Evolutionary conservation across 2,797 vertebrate species (phyloP).

Genomic region (Bryconaethiops microstoma): DNA sequence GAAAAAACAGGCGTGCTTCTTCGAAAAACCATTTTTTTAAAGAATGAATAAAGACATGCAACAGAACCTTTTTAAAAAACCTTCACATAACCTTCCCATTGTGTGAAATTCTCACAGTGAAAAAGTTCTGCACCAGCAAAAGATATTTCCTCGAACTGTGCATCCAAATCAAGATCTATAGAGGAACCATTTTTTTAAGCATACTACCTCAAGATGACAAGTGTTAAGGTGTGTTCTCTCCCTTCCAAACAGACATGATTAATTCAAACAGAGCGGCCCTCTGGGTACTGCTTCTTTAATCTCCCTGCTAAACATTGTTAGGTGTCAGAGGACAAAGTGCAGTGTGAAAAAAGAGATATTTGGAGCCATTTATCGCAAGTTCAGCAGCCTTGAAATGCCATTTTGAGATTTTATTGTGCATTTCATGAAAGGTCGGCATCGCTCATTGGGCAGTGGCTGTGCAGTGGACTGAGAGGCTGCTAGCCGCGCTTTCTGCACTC

Average conservation of each 20-base stretch:
- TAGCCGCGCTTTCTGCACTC: neutral
- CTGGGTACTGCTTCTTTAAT: slow-evolving; percentile 46
- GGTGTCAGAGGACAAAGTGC: slow-evolving; percentile 54
- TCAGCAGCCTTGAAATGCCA: slow-evolving; percentile 65
- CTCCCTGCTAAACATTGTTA: slow-evolving; percentile 53
- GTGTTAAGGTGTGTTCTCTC: slow-evolving; percentile 23
- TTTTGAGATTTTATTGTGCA: slow-evolving; percentile 71
- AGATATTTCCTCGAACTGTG: too few species aligned
- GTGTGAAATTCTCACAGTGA: too few species aligned
- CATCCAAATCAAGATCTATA: neutral
- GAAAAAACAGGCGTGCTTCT: too few species aligned
- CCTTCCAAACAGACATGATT: slow-evolving; percentile 31
- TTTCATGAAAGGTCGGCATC: slow-evolving; percentile 71
- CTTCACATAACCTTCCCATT: too few species aligned
- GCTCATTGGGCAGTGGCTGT: slow-evolving; percentile 58
- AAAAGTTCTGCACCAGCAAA: too few species aligned
- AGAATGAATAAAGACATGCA: too few species aligned
- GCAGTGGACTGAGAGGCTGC: slow-evolving; percentile 52
- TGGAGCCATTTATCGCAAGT: slow-evolving; percentile 62
- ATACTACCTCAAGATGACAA: neutral
- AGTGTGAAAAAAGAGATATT: slow-evolving; percentile 51
- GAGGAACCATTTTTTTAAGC: neutral
- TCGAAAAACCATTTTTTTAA: too few species aligned
- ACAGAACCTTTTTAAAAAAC: too few species aligned
- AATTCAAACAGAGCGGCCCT: slow-evolving; percentile 23